Base-by-base conservation (phyloP, 2,888 invertebrate species). In the Mechanitis messenoides region DNA sequence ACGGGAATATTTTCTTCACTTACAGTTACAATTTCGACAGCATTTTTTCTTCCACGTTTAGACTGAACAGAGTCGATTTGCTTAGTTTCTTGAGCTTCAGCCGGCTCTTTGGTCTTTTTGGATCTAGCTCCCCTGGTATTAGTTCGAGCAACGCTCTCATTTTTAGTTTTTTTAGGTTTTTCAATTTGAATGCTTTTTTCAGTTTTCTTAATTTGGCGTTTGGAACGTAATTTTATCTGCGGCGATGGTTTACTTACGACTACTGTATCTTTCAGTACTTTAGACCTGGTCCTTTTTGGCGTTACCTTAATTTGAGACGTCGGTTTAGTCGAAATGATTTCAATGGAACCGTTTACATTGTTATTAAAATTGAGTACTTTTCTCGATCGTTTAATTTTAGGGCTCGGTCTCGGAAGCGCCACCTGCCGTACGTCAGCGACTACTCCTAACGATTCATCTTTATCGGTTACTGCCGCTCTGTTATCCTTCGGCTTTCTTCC, bases 361-460 rank as follows among this genome's bases (percentile, higher is more conserved):
- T 62, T 54, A 45, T 62, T 64, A 20, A 59, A 66, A 42, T 42
- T 11, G 6, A 11, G 42, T 62, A 1, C 60, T 63, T 61, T 54
- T 64, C 70, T 31, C 7, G 33, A 9, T 11, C 42, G 7, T 42
- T 7, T 42, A 9, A 42, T 20, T 33, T 65, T 58, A 4, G 33
- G 3, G 7, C 60, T 55, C 0, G 68, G 62, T 33, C 64, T 58
- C 3, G 33, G 3, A n/a, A 71, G 76, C 68, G 78, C 69, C 7
- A 71, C 69, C 0, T 84, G 84, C 0, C 76, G 58, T 66, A 80
- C 85, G 59, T 84, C 84, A 1, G 74, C 60, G 3, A 85, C 74
- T 11, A 82, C 77, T 20, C 85, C 63, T 2, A 79, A 76, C 0
- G 72, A 62, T 28, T 71, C 63, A 9, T 74, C 76, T 59, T 72